Conservation (phyloP, 2,888 invertebrate genomes). For the Malachius bipustulatus region DNA sequence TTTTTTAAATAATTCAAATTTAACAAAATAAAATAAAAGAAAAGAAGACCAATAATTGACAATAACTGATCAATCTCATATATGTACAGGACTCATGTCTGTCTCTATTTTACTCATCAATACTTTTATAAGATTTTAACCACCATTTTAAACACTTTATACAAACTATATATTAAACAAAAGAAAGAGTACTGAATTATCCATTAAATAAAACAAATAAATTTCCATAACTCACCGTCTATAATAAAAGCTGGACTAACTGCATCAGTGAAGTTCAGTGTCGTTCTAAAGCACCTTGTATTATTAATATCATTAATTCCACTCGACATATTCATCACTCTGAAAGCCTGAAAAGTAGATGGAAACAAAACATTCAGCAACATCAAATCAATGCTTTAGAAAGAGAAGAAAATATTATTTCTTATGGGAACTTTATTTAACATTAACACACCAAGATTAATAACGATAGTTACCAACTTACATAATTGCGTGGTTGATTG, state of each 20-base stretch:
- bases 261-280: slow-evolving; percentile 62
- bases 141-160: no score
- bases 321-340: slow-evolving; percentile 50
- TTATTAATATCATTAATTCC: slow-evolving; percentile 40
- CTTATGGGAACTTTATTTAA: background rate
- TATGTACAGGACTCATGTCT: no score
- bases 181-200: no score
- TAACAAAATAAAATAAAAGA: no score
- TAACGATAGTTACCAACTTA: slow-evolving; percentile 19
- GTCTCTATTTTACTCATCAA: no score
- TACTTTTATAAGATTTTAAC: no score
- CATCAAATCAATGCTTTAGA: no score
- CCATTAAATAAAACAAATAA: slow-evolving; percentile 3
- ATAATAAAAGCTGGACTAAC: slow-evolving; percentile 74
- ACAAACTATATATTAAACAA: no score
- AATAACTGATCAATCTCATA: no score
- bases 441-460: background rate
- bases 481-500: slow-evolving; percentile 32
- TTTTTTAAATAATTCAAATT: no score
- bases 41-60: no score
- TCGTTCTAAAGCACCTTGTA: slow-evolving; percentile 57
- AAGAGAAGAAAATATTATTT: slow-evolving; percentile 9
- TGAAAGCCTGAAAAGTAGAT: slow-evolving; percentile 31
- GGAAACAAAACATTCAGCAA: no score
- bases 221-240: slow-evolving; percentile 40